Conservation (phyloP, 1,140 invertebrate genomes). For the Drosophila baimaii region DNA sequence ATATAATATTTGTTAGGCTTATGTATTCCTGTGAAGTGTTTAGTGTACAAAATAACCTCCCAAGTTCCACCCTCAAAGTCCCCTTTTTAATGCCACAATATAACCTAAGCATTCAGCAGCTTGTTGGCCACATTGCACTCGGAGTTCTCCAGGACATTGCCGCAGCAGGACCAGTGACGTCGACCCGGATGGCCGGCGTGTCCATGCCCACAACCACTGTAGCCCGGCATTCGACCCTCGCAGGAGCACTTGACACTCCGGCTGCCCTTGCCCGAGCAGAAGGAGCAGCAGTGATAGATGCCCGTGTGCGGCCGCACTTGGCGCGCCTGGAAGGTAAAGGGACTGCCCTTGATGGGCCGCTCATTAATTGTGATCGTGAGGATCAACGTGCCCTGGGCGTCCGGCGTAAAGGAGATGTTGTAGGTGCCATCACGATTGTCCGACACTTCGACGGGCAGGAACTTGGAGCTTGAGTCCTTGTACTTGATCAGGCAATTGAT, state of each 20-base stretch:
- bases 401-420: slow-evolving; percentile 86
- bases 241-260: slow-evolving; percentile 89
- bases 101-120: slow-evolving; percentile 57
- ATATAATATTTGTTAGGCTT: no score
- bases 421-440: slow-evolving; percentile 88
- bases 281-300: slow-evolving; percentile 92
- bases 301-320: slow-evolving; percentile 87
- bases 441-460: slow-evolving; percentile 84
- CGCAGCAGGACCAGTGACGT: slow-evolving; percentile 93
- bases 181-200: slow-evolving; percentile 90
- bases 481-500: slow-evolving; percentile 84
- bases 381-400: slow-evolving; percentile 86
- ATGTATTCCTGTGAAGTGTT: no score
- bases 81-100: not conserved
- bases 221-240: slow-evolving; percentile 89
- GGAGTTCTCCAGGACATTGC: slow-evolving; percentile 86
- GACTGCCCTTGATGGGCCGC: slow-evolving; percentile 87
- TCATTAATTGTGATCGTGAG: slow-evolving; percentile 87
- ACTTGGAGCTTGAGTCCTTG: slow-evolving; percentile 78
- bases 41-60: no score
- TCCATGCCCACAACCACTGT: slow-evolving; percentile 91
- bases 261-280: slow-evolving; percentile 90
- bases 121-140: slow-evolving; percentile 85
- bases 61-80: no score
- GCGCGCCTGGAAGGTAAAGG: slow-evolving; percentile 86